These are phyloP conservation scores for Pseudois nayaur DNA, from an alignment of 2,113 vertebrate genomes.

Conservation along the genomic window DNA sequence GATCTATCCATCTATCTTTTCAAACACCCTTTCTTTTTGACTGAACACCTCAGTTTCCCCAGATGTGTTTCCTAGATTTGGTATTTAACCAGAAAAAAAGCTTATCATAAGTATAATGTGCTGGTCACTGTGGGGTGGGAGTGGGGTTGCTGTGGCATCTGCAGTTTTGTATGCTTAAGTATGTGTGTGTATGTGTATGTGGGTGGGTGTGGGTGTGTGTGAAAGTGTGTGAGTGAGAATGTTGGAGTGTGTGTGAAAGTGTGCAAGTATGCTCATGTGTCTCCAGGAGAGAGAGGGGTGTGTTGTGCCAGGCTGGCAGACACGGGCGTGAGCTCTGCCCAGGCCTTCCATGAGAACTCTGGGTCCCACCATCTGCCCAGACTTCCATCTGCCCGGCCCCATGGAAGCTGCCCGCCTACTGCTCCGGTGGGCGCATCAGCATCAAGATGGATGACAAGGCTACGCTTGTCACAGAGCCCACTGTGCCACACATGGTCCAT, in stretches of 20 bases:
- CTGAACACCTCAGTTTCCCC: background rate
- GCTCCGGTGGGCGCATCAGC: background rate
- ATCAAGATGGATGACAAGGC: background rate
- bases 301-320: fast-evolving
- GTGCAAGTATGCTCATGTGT: background rate
- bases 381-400: fast-evolving
- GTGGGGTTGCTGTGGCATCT: fast-evolving
- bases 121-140: background rate
- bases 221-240: background rate
- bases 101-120: background rate
- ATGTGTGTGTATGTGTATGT: fast-evolving
- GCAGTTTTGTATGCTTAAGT: background rate
- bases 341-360: background rate
- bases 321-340: fast-evolving
- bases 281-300: fast-evolving
- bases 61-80: background rate
- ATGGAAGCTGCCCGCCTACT: no score
- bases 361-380: background rate
- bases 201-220: no score
- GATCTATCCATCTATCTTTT: background rate
- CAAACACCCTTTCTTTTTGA: background rate
- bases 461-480: background rate
- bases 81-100: background rate
- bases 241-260: background rate
- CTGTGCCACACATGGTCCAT: constrained; percentile 76